A percentile compares a stretch with the other conserved stretches of the same genome.
These are phyloP conservation scores for Micoletzkya japonica DNA, from an alignment of 2,888 invertebrate genomes.

Conservation along the genomic window DNA sequence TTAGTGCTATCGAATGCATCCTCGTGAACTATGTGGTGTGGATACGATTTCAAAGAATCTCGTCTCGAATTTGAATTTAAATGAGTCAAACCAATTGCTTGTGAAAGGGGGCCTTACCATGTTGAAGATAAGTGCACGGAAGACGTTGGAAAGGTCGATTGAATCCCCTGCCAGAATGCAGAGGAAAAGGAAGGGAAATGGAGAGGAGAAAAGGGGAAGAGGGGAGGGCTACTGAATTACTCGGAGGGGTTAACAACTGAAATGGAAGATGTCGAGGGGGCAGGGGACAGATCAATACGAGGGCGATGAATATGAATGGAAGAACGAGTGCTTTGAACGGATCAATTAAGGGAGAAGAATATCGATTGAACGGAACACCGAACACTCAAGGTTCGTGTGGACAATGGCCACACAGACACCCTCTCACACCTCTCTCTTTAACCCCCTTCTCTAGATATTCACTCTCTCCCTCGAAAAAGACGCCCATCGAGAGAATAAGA, in stretches of 20 bases:
- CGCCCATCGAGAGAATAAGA: slow-evolving; percentile 8
- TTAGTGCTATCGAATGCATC: background rate
- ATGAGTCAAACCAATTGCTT: background rate
- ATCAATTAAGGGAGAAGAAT: background rate
- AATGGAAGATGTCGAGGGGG: background rate
- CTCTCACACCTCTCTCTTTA: too few species aligned
- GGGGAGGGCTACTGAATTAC: background rate
- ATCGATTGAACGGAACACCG: background rate
- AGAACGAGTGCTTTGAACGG: background rate
- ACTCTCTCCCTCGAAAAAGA: too few species aligned
- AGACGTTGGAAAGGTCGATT: slow-evolving; percentile 22
- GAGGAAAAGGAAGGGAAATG: background rate
- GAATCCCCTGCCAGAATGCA: background rate
- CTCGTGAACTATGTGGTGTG: background rate
- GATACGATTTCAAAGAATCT: too few species aligned
- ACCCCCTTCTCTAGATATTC: too few species aligned
- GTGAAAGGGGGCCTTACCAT: too few species aligned
- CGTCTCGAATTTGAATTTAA: background rate
- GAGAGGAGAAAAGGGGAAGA: background rate
- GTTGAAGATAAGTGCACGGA: slow-evolving; percentile 2
- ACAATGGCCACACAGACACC: too few species aligned
- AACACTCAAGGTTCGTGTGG: too few species aligned
- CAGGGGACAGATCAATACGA: background rate
- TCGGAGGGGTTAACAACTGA: background rate
- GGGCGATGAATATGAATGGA: slow-evolving; percentile 3